These are phyloP conservation scores for Oryctolagus cuniculus DNA, from an alignment of 2,113 vertebrate genomes.

Conservation along the genomic window mOryCun1.1 NC_091434.1:78142001-78142500, in stretches of 20 bases:
- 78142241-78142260: neutral
- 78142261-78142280: neutral
- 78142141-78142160: no score
- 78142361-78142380: neutral
- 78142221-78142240: neutral
- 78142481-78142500: neutral
- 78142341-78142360: no score
- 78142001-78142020: no score
- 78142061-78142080: no score
- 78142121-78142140: no score
- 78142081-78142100: no score
- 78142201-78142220: conserved; percentile 43
- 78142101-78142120: no score
- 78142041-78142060: no score
- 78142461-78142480: neutral
- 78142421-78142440: neutral
- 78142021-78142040: no score
- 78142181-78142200: neutral
- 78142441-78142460: conserved; percentile 39
- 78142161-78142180: no score
- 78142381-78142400: neutral
- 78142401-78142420: neutral
- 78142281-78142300: neutral
- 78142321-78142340: neutral
- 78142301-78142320: conserved; percentile 35